Evolutionary conservation across 1,140 invertebrate genomes (phyloP), one percentile per base, ranked within the genome.

Genomic region (Trichonephila clavata): DNA sequence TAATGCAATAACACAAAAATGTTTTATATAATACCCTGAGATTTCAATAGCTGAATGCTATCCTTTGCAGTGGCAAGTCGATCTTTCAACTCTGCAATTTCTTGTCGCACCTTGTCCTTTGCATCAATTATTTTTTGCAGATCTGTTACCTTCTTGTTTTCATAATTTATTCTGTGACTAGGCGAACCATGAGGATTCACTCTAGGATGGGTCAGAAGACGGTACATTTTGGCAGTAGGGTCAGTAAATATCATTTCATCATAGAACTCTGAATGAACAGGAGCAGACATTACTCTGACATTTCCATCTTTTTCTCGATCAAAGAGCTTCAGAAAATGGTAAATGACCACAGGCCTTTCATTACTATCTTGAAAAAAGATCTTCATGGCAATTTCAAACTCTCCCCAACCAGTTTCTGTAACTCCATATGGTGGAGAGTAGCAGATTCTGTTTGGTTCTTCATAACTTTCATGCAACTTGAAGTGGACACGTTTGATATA

Each of bases 381-480:
- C 96, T 99, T 99, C 32, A 99, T 99, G 50, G 98, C 97, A 94
- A 99, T 98, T 96, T 99, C 99, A 96, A 99, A 99, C 96, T 99
- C 99, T 95, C 99, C 99, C 99, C 99, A 99, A 2, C 99, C 99
- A 87, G 99, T 99, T 96, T 99, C 99, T 0, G 98, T 98, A 0
- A 99, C 97, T 96, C 99, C 99, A 96, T 99, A 99, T 0, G 99
- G 99, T 5, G 99, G 98, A 39, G 83, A 32, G 71, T 86, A 65
- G 59, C 81, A 86, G 20, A 92, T 57, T 95, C 99, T 96, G 95
- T 98, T 99, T 13, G 98, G 98, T 96, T 99, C 99, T 1, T 98
- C 97, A 95, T 99, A 99, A 96, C 98, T 99, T 95, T 99, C 99
- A 95, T 99, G 99, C 1, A 99, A 96, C 96, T 99, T 99, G 95